Percentiles rank a stretch among this genome's conserved stretches.
Evolutionary conservation across 2,113 vertebrate genomes (phyloP).

Genomic region (Salvelinus namaycush): DNA sequence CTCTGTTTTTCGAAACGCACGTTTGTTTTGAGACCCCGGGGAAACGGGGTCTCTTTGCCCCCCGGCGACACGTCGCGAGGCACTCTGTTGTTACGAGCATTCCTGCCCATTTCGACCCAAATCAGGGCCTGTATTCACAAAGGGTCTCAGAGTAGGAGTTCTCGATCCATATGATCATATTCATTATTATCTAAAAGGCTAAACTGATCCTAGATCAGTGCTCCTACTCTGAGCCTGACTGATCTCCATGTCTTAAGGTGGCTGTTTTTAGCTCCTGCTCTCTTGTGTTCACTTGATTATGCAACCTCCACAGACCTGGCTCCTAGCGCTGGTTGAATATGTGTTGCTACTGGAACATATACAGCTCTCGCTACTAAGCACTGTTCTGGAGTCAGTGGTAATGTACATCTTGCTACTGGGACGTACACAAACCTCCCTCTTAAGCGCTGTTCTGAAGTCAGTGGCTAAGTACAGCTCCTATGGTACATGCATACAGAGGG

Average conservation of each 20-base stretch:
- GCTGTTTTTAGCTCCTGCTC: conserved; percentile 47
- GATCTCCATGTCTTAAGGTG: conserved; percentile 8
- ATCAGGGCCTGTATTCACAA: too few relatives aligned
- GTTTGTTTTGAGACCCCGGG: not conserved
- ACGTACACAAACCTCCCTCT: too few relatives aligned
- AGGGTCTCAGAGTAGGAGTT: too few relatives aligned
- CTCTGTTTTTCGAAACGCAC: conserved; percentile 42
- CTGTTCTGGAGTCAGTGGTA: too few relatives aligned
- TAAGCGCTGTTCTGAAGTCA: too few relatives aligned
- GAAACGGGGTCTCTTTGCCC: not conserved
- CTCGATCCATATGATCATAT: too few relatives aligned
- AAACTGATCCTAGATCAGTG: too few relatives aligned
- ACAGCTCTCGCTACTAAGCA: too few relatives aligned
- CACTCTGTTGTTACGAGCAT: conserved; percentile 1
- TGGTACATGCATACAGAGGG: not conserved
- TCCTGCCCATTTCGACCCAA: conserved; percentile 10
- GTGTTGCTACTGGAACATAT: too few relatives aligned
- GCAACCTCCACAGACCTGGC: conserved; percentile 63
- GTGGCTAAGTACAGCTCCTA: not conserved
- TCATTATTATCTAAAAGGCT: too few relatives aligned
- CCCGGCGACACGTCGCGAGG: not conserved
- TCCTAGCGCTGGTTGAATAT: conserved; percentile 15
- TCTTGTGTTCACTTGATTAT: conserved; percentile 63
- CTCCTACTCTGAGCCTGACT: not conserved
- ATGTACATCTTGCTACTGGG: too few relatives aligned